A percentile compares a stretch with the other conserved stretches of the same genome.
Evolutionary conservation across 2,888 invertebrate species (phyloP).

Genomic region (Caenorhabditis japonica): DNA sequence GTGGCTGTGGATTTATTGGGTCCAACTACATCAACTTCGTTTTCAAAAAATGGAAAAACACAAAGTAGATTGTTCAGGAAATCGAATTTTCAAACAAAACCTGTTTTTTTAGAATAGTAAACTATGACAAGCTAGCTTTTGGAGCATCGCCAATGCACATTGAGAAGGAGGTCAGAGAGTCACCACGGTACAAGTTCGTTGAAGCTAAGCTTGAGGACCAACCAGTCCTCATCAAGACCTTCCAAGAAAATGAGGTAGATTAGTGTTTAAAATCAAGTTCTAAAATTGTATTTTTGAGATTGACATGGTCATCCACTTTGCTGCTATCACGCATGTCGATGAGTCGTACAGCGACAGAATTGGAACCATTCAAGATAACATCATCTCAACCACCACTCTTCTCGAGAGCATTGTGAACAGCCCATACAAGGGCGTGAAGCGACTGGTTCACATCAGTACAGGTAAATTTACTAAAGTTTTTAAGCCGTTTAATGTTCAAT

Average conservation of each 20-base stretch:
- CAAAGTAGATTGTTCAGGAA: slow-evolving; percentile 67
- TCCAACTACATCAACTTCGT: slow-evolving; percentile 76
- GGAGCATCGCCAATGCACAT: slow-evolving; percentile 69
- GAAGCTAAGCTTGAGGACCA: slow-evolving; percentile 71
- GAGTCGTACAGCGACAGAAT: slow-evolving; percentile 76
- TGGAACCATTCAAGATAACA: slow-evolving; percentile 75
- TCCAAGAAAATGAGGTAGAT: slow-evolving; percentile 65
- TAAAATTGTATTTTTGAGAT: slow-evolving; percentile 51
- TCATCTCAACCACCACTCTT: slow-evolving; percentile 74
- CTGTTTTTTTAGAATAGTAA: slow-evolving; percentile 65
- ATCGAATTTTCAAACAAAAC: too few relatives aligned
- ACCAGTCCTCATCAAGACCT: slow-evolving; percentile 56
- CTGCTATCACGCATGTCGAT: slow-evolving; percentile 77
- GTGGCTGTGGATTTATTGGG: slow-evolving; percentile 77
- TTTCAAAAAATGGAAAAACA: slow-evolving; percentile 69
- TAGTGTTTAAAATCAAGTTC: neutral
- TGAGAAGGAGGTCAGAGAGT: slow-evolving; percentile 56
- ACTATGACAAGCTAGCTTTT: slow-evolving; percentile 74
- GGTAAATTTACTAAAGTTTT: slow-evolving; percentile 43
- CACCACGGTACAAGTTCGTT: slow-evolving; percentile 69
- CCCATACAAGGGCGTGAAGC: slow-evolving; percentile 65
- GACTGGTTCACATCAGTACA: slow-evolving; percentile 75
- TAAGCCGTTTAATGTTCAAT: too few relatives aligned
- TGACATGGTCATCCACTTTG: slow-evolving; percentile 75
- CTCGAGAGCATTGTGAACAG: slow-evolving; percentile 73